phyloP scores from a whole-genome alignment of 2,113 vertebrate species.

The Daphoenositta chrysoptera region DNA sequence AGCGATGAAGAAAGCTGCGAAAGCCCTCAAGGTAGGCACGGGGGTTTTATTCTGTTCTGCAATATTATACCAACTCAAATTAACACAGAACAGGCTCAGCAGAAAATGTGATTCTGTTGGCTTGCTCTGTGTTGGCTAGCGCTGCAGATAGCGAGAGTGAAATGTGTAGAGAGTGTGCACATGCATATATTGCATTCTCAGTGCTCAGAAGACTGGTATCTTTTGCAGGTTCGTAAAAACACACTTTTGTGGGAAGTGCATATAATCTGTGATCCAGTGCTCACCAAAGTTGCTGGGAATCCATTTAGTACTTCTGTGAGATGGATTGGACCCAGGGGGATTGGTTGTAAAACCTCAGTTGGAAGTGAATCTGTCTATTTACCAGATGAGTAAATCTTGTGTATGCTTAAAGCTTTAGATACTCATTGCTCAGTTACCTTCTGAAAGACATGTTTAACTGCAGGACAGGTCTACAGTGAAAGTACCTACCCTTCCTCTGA shows the following conservation, averaged over 20 bases:
- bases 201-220: neutral
- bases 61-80: neutral
- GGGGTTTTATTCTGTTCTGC: neutral
- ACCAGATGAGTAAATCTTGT: neutral
- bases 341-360: neutral
- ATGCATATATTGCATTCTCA: neutral
- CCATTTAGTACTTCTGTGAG: neutral
- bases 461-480: neutral
- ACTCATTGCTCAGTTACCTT: neutral
- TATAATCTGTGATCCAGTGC: neutral
- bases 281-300: neutral
- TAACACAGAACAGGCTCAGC: neutral
- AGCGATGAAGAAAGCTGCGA: slow-evolving; percentile 93
- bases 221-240: neutral
- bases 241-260: neutral
- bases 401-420: neutral
- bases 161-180: neutral
- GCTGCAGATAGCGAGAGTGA: neutral
- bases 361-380: neutral
- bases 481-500: neutral
- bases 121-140: neutral
- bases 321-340: neutral
- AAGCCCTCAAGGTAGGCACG: slow-evolving; percentile 83
- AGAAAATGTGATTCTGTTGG: neutral
- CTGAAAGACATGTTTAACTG: neutral